Conservation (phyloP, 2,888 invertebrate species). For the Itoplectis maculator region DNA sequence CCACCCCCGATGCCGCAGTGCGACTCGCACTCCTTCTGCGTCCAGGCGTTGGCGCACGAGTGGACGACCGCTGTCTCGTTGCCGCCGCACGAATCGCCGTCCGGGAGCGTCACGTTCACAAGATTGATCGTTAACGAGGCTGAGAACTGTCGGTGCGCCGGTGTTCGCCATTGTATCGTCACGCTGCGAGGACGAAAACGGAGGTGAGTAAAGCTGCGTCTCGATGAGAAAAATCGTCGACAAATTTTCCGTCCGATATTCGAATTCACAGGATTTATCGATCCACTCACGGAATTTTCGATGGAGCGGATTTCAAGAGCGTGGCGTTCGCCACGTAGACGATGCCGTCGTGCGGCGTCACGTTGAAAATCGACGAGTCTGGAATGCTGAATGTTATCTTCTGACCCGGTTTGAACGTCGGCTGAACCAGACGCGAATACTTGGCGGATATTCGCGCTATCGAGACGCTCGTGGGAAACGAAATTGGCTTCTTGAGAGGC, state of each 20-base stretch:
- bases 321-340: slow-evolving; percentile 86
- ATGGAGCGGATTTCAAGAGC: slow-evolving; percentile 83
- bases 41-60: slow-evolving; percentile 86
- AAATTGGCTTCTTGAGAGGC: slow-evolving; percentile 72
- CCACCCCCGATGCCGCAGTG: slow-evolving; percentile 87
- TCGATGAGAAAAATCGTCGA: neutral
- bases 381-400: slow-evolving; percentile 72
- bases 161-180: slow-evolving; percentile 83
- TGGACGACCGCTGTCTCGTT: slow-evolving; percentile 76
- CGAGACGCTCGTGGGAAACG: slow-evolving; percentile 74
- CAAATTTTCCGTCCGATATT: neutral
- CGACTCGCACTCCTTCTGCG: slow-evolving; percentile 85
- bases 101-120: slow-evolving; percentile 77
- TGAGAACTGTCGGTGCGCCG: slow-evolving; percentile 70
- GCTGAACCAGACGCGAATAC: slow-evolving; percentile 78
- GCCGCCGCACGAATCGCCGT: slow-evolving; percentile 75
- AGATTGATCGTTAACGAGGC: slow-evolving; percentile 79
- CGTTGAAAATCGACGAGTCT: slow-evolving; percentile 84
- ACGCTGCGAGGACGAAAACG: slow-evolving; percentile 76
- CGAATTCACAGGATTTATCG: neutral
- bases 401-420: slow-evolving; percentile 71
- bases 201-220: neutral
- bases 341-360: slow-evolving; percentile 87
- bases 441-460: slow-evolving; percentile 74
- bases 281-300: slow-evolving; percentile 83